Evolutionary conservation across 1,140 invertebrate genomes (phyloP).

Genomic region (Sycophila sp.): DNA sequence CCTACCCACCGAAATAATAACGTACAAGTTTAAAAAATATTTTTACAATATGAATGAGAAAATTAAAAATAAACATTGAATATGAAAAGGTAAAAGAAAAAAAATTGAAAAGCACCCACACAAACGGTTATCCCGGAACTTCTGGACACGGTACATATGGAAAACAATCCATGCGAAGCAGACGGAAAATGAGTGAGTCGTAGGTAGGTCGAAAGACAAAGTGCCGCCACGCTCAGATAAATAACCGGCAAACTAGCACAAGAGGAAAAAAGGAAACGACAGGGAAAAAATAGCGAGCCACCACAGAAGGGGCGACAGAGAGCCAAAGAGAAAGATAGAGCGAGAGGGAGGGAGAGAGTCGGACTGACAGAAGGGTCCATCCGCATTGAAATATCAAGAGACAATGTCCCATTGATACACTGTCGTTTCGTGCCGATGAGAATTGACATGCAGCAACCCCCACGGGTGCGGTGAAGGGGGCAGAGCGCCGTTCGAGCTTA

Average conservation of each 20-base stretch:
- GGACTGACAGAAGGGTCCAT: not conserved
- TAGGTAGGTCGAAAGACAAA: too few relatives aligned
- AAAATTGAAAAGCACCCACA: too few relatives aligned
- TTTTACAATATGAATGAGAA: too few relatives aligned
- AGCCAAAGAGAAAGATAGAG: not conserved
- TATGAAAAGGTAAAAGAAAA: not conserved
- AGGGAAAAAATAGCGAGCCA: not conserved
- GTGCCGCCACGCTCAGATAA: too few relatives aligned
- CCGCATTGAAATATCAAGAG: conserved; percentile 12
- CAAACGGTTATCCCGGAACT: too few relatives aligned
- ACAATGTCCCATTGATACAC: conserved; percentile 22
- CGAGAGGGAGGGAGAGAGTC: not conserved
- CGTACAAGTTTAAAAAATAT: not conserved
- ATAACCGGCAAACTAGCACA: not conserved
- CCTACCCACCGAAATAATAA: too few relatives aligned
- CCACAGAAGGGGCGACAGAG: not conserved
- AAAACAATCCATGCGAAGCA: not conserved
- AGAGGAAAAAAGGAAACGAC: not conserved
- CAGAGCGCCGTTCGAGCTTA: not conserved
- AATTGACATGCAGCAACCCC: not conserved
- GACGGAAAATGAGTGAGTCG: not conserved
- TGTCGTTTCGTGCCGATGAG: not conserved
- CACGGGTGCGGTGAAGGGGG: not conserved
- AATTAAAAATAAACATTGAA: not conserved
- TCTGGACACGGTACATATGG: not conserved